Evolutionary conservation across 2,113 vertebrate genomes (phyloP), one percentile per base, ranked within the genome.

Genomic region (Ariopsis seemanni): DNA sequence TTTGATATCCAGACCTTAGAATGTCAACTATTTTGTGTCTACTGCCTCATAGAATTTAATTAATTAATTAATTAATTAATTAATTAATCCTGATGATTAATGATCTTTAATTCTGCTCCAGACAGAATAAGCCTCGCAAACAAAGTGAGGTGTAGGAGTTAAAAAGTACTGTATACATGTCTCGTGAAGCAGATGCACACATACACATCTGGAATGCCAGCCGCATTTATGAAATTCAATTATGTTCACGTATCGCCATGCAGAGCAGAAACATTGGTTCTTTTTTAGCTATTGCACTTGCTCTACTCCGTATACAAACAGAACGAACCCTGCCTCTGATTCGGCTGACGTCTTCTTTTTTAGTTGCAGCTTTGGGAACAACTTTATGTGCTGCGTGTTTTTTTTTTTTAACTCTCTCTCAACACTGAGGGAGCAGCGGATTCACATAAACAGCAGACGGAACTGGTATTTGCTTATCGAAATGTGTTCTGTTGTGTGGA

Each of bases 401-500:
- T 55, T 58, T 58, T 18, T 85, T 63, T 85, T 42, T 84, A 55
- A 58, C 80, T 75, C 86, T 65, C 69, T 86, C 86, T 71, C 65
- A 71, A 67, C 74, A 85, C 69, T 71, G 83, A 34, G 50, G 82
- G 75, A 88, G 81, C 83, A 83, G 67, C 83, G 84, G 88, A 84
- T 77, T 89, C 62, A 72, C 82, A 62, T 58, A 82, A 87, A 87
- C 79, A 84, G 84, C 84, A 89, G 86, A 87, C 69, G 86, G 62
- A 86, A 52, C 50, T 84, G 71, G 65, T 85, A 88, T 89, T 89
- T 90, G 86, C 88, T 90, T 90, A 89, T 87, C 80, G 83, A 91
- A 30, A 89, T 83, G 85, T 87, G 87, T 90, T 89, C 74, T 65
- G 86, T 89, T 87, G 85, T 86, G 75, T 53, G 81, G 63, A 62